Percentiles rank a stretch among this genome's conserved stretches.
Evolutionary conservation across 2,888 invertebrate genomes (phyloP).

Genomic region (Hypsopygia costalis): DNA sequence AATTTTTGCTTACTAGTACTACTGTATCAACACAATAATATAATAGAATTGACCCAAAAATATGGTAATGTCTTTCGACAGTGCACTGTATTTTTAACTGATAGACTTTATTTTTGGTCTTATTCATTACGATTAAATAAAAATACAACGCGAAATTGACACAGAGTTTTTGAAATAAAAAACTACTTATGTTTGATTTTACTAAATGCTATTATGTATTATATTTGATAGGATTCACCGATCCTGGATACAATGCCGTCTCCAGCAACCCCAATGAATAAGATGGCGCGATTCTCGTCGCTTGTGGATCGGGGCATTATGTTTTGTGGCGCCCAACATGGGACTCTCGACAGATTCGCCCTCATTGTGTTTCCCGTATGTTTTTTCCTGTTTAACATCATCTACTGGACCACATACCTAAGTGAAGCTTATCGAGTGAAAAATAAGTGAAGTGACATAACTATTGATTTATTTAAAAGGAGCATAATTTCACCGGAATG

Average conservation of each 20-base stretch:
- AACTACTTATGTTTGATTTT: too few relatives aligned
- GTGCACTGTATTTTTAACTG: too few relatives aligned
- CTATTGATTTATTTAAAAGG: slow-evolving; percentile 4
- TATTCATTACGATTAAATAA: too few relatives aligned
- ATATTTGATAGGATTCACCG: slow-evolving; percentile 60
- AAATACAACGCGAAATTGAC: too few relatives aligned
- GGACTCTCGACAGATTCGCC: slow-evolving; percentile 80
- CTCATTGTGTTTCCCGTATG: slow-evolving; percentile 81
- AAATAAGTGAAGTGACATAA: slow-evolving; percentile 37
- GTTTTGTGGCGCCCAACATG: slow-evolving; percentile 83
- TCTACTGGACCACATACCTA: slow-evolving; percentile 83
- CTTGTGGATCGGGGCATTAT: slow-evolving; percentile 76
- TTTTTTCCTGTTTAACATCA: slow-evolving; percentile 78
- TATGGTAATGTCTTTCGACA: too few relatives aligned
- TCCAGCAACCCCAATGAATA: slow-evolving; percentile 40
- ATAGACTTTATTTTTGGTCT: too few relatives aligned
- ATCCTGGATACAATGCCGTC: slow-evolving; percentile 63
- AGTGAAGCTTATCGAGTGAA: slow-evolving; percentile 72
- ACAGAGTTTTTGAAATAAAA: too few relatives aligned
- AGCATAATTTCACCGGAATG: slow-evolving; percentile 17
- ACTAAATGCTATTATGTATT: too few relatives aligned
- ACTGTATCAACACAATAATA: too few relatives aligned
- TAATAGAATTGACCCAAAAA: too few relatives aligned
- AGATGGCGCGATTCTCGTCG: slow-evolving; percentile 53
- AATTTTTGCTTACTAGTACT: too few relatives aligned